Percentiles rank a stretch among this genome's conserved stretches.
Conservation (phyloP, 2,888 invertebrate species). For the Patella caerulea region DNA sequence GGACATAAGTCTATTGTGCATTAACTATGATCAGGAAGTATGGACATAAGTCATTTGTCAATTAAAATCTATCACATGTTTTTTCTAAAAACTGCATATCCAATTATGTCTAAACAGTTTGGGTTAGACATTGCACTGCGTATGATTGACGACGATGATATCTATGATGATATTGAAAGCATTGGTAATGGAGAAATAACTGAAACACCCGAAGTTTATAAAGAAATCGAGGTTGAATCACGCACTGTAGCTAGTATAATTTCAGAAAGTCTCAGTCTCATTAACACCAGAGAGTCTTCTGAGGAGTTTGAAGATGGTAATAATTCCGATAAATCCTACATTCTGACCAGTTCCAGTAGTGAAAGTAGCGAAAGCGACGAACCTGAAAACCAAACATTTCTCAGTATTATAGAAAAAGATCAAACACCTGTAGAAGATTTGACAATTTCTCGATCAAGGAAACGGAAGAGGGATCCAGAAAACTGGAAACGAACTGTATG, state of each 20-base stretch:
- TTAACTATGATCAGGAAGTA: no score
- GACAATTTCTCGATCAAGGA: neutral
- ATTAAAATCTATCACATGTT: no score
- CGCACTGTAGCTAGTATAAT: neutral
- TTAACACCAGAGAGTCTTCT: neutral
- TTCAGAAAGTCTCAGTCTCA: neutral
- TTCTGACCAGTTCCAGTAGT: neutral
- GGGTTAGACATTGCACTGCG: no score
- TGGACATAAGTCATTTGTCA: no score
- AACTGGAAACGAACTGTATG: neutral
- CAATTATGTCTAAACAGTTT: no score
- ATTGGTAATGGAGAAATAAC: no score
- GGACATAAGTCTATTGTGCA: no score
- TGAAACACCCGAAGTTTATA: neutral
- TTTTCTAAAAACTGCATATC: no score
- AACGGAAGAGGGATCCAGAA: neutral
- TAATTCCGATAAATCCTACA: neutral
- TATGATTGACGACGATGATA: no score
- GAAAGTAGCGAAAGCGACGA: neutral
- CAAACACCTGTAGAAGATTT: neutral
- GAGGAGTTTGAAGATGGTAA: neutral
- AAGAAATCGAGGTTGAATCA: neutral
- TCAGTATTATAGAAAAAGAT: neutral
- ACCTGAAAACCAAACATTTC: neutral
- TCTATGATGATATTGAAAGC: no score